phyloP scores from a whole-genome alignment of 1,140 invertebrate genomes.

The Cyclargus thomasi region DNA sequence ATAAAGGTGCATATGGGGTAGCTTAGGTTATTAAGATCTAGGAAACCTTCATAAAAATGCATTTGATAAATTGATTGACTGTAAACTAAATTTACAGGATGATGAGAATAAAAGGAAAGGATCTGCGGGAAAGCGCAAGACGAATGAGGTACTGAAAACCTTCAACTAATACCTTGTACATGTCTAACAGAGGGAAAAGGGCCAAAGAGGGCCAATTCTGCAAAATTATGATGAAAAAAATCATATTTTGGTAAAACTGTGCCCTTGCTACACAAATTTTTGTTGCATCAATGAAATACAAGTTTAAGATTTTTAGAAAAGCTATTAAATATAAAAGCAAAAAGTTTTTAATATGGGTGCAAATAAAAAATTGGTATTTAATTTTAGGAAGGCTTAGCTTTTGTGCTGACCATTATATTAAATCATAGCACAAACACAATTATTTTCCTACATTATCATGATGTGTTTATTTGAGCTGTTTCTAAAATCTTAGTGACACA shows the following conservation, averaged over 20 bases:
- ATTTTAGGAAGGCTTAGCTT: too few species aligned
- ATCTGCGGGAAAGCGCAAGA: slow-evolving; percentile 70
- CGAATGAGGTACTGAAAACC: slow-evolving; percentile 75
- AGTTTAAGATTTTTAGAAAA: too few species aligned
- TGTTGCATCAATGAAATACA: too few species aligned
- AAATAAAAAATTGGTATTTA: too few species aligned
- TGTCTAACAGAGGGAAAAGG: slow-evolving; percentile 69
- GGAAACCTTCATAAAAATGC: neutral
- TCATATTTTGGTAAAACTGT: slow-evolving; percentile 40
- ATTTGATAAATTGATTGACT: slow-evolving; percentile 24
- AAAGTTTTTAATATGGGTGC: too few species aligned
- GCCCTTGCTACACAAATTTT: slow-evolving; percentile 23
- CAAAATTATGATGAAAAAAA: slow-evolving; percentile 33
- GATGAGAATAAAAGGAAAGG: slow-evolving; percentile 74
- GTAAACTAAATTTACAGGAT: slow-evolving; percentile 71
- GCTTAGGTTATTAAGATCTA: neutral
- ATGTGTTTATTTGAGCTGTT: neutral
- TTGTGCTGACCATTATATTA: too few species aligned
- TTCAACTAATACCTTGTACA: slow-evolving; percentile 60
- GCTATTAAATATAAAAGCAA: too few species aligned
- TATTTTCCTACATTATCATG: too few species aligned
- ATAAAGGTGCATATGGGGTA: too few species aligned
- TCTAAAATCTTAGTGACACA: slow-evolving; percentile 29
- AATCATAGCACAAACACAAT: too few species aligned
- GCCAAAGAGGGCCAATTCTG: slow-evolving; percentile 42